Base-by-base conservation (phyloP, 2,888 invertebrate species). In the Drepanosiphum platanoidis region DNA sequence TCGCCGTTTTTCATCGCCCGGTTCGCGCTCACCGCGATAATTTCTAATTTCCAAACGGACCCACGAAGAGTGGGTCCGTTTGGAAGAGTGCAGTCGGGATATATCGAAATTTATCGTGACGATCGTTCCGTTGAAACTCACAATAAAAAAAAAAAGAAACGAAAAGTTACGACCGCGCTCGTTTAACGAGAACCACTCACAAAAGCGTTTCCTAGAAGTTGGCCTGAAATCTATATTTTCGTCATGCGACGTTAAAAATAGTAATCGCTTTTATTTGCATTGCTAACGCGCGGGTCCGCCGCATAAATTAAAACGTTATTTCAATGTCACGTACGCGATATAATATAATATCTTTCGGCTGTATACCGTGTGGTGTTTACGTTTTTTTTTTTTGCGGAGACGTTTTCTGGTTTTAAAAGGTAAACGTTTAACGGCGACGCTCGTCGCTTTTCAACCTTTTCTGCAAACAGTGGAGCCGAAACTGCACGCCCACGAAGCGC, bases 281-380 rank as follows among this genome's bases (percentile, higher is more conserved):
- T 75, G n/a, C 3, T 36, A 58, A 58, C 7, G 34, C 75, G 27
- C 58, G 75, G n/a, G n/a, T 13, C n/a, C 13, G 36, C 15, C 36
- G 27, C 58, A 75, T 58, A 75, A 75, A 58, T 75, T 75, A 75
- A 58, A 75, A 58, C n/a, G 34, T 75, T n/a, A n/a, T n/a, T 58
- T 58, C 3, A 75, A 34, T 18, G 52, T 52, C 52, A 52, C 22
- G 52, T 22, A 52, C 52, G 18, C n/a, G n/a, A n/a, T n/a, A n/a
- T n/a, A n/a, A n/a, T n/a, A n/a, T n/a, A n/a, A n/a, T n/a, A n/a
- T n/a, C n/a, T n/a, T n/a, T n/a, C n/a, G n/a, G n/a, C n/a, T n/a
- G n/a, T n/a, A n/a, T n/a, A n/a, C n/a, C n/a, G n/a, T n/a, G n/a
- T n/a, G n/a, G n/a, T n/a, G n/a, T n/a, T n/a, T n/a, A n/a, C n/a